Conservation (phyloP, 2,113 vertebrate genomes). For the Corvus moneduloides region DNA sequence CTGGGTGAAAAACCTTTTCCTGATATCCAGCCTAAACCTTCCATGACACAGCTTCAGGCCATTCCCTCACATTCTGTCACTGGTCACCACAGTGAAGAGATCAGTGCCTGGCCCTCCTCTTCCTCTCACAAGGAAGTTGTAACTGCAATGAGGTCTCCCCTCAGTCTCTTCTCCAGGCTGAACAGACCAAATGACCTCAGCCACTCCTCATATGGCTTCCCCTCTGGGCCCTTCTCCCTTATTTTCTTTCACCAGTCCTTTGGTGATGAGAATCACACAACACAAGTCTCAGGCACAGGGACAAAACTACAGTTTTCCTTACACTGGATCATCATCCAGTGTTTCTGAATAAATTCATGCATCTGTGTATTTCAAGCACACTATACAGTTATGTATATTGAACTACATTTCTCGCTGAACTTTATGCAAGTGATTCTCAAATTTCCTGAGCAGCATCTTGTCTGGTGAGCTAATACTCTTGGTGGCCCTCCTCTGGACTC, state of each 20-base stretch:
- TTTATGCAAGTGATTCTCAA: not conserved
- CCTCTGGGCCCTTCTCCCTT: not conserved
- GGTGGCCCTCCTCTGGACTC: not conserved
- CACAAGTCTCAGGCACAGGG: fast-evolving
- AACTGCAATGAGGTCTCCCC: not conserved
- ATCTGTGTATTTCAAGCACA: not conserved
- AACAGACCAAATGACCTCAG: not conserved
- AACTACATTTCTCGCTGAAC: not conserved
- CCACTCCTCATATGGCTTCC: fast-evolving
- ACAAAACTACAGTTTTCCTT: not conserved
- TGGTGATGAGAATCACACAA: not conserved
- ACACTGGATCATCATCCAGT: not conserved
- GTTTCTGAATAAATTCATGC: not conserved
- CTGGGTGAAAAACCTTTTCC: not conserved
- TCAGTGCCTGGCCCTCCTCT: not conserved
- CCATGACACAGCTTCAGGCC: not conserved
- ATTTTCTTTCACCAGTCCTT: not conserved
- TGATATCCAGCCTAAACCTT: fast-evolving
- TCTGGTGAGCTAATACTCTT: not conserved
- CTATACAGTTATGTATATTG: no score
- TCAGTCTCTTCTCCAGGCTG: not conserved
- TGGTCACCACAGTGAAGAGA: no score
- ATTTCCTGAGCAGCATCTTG: not conserved
- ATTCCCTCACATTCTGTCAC: fast-evolving
- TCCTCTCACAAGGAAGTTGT: fast-evolving